Percentiles rank a stretch among this genome's conserved stretches.
phyloP scores from a whole-genome alignment of 2,888 invertebrate genomes.

The Archips crataeganus region DNA sequence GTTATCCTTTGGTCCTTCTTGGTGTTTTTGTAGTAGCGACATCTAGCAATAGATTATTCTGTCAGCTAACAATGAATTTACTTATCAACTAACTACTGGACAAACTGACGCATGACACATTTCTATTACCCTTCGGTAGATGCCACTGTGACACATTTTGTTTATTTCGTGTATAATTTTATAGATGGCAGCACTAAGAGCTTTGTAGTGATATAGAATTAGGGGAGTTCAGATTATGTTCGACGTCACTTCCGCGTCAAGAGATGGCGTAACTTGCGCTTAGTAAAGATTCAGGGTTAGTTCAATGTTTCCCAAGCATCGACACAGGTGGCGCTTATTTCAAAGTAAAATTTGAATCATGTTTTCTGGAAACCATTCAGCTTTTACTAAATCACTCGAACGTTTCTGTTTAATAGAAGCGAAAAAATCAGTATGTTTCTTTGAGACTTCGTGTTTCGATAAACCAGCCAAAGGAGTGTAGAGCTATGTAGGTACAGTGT shows the following conservation, averaged over 20 bases:
- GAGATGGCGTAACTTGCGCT: neutral
- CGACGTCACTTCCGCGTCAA: neutral
- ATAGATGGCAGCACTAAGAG: slow-evolving; percentile 16
- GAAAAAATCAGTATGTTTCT: too few species aligned
- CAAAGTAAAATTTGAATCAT: neutral
- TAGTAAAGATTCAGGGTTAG: neutral
- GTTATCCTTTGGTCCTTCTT: too few species aligned
- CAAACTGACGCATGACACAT: too few species aligned
- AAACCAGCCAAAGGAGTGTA: too few species aligned
- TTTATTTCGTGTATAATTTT: neutral
- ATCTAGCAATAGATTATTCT: neutral
- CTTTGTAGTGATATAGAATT: neutral
- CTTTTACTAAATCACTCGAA: too few species aligned
- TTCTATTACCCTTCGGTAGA: slow-evolving; percentile 26
- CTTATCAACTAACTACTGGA: too few species aligned
- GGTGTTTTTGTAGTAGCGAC: neutral
- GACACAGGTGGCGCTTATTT: slow-evolving; percentile 46
- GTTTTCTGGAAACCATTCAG: too few species aligned
- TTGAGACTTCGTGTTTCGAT: too few species aligned
- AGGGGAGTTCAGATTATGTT: neutral
- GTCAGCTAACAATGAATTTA: too few species aligned
- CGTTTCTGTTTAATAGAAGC: too few species aligned
- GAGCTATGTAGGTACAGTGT: too few species aligned
- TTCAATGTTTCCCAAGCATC: slow-evolving; percentile 17
- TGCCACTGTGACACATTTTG: neutral